Evolutionary conservation across 2,888 invertebrate genomes (phyloP).

Genomic region (Drosophila mulleri): DNA sequence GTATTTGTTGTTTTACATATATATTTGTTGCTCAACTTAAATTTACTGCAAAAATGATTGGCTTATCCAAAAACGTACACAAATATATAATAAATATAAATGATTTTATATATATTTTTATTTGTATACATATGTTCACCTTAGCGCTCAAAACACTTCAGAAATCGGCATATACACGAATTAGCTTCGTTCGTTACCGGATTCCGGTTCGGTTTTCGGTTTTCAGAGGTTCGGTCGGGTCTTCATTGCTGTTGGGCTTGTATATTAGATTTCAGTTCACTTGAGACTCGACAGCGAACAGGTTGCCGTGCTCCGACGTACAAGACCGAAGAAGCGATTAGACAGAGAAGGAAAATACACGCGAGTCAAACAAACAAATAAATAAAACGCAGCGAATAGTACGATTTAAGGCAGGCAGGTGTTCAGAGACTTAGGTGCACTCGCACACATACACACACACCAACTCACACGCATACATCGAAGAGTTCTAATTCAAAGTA

Average conservation of each 20-base stretch:
- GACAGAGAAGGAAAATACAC: constrained; percentile 13
- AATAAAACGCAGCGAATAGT: constrained; percentile 38
- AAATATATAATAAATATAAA: constrained; percentile 8
- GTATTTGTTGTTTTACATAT: background rate
- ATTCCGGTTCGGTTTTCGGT: constrained; percentile 30
- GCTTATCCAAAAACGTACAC: constrained; percentile 1
- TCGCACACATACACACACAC: constrained; percentile 16
- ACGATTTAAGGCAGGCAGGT: constrained; percentile 40
- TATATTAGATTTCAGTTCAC: constrained; percentile 74
- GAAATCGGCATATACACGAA: constrained; percentile 7
- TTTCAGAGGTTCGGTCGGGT: constrained; percentile 22
- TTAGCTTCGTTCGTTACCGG: constrained; percentile 23
- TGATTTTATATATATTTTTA: background rate
- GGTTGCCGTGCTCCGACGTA: constrained; percentile 41
- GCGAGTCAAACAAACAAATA: constrained; percentile 42
- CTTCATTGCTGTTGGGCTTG: constrained; percentile 60
- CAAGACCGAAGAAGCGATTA: constrained; percentile 6
- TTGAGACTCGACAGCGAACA: constrained; percentile 67
- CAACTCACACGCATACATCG: constrained; percentile 29
- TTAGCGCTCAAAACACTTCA: constrained; percentile 20
- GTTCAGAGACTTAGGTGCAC: constrained; percentile 49
- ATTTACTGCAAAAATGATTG: background rate
- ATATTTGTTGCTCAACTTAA: background rate
- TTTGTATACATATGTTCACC: constrained; percentile 3
- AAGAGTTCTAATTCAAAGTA: constrained; percentile 63